Percentiles rank a stretch among this genome's conserved stretches.
These are phyloP conservation scores for Gastrophysa polygoni DNA, from an alignment of 2,888 invertebrate genomes.

Conservation along the genomic window DNA sequence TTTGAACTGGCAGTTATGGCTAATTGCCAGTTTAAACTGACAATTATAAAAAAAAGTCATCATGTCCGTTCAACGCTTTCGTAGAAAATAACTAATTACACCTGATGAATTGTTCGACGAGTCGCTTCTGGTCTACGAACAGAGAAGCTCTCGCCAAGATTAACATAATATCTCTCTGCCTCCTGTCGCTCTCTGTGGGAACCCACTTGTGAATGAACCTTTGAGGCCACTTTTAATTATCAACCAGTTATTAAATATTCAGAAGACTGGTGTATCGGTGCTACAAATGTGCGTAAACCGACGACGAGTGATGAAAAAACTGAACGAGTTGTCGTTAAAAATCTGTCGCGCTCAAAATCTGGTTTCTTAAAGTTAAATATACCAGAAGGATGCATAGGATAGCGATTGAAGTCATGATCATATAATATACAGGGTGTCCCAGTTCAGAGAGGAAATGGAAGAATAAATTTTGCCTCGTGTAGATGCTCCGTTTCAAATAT, in stretches of 20 bases:
- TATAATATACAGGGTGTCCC: too few species aligned
- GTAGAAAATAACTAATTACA: neutral
- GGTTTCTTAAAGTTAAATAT: conserved; percentile 17
- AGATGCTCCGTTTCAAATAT: too few species aligned
- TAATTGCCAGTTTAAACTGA: too few species aligned
- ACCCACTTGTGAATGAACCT: conserved; percentile 55
- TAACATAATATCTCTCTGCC: conserved; percentile 46
- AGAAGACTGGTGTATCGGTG: conserved; percentile 37
- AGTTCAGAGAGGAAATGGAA: too few species aligned
- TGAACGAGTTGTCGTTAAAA: conserved; percentile 28
- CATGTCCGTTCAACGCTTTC: too few species aligned
- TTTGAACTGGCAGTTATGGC: too few species aligned
- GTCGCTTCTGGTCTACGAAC: conserved; percentile 42
- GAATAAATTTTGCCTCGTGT: too few species aligned
- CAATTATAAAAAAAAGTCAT: too few species aligned
- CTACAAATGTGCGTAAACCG: conserved; percentile 13
- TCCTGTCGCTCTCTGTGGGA: conserved; percentile 49
- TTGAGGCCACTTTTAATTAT: conserved; percentile 55
- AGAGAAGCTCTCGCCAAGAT: conserved; percentile 36
- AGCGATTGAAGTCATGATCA: too few species aligned
- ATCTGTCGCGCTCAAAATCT: conserved; percentile 26
- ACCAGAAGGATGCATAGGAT: neutral
- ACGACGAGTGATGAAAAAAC: conserved; percentile 15
- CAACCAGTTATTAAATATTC: conserved; percentile 51
- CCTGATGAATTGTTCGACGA: conserved; percentile 16